These are phyloP conservation scores for Hystrix cristata DNA, from an alignment of 2,113 vertebrate genomes.

Conservation along the genomic window DNA sequence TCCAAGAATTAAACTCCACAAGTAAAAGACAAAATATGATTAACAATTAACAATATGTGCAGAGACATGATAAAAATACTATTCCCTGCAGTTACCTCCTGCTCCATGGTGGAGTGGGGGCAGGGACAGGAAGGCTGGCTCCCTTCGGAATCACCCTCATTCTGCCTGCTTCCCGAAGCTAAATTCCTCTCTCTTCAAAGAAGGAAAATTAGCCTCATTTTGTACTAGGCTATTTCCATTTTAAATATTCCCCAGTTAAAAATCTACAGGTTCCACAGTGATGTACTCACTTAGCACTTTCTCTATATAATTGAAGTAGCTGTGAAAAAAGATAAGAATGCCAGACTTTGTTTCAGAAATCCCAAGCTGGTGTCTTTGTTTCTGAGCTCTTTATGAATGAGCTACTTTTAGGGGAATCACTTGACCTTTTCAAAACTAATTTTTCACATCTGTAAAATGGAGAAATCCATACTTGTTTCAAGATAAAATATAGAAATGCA, in stretches of 20 bases:
- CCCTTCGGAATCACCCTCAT: neutral
- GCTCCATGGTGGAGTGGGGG: neutral
- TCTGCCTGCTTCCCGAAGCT: neutral
- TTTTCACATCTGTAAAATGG: neutral
- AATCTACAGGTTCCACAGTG: conserved; percentile 62
- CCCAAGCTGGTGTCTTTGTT: neutral
- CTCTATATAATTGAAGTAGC: conserved; percentile 31
- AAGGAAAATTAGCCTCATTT: conserved; percentile 71
- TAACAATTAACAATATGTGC: neutral
- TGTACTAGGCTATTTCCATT: conserved; percentile 62
- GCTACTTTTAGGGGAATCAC: neutral
- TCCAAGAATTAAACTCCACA: neutral
- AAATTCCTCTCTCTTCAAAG: conserved; percentile 34
- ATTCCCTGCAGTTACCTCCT: neutral
- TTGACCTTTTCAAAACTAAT: conserved; percentile 33
- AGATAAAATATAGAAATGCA: conserved; percentile 25
- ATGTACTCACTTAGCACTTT: conserved; percentile 45
- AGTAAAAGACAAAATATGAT: neutral
- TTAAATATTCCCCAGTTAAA: conserved; percentile 69
- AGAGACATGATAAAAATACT: neutral
- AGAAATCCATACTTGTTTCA: neutral
- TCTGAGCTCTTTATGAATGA: neutral
- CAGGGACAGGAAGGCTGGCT: neutral
- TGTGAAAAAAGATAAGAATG: neutral
- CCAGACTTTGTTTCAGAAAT: conserved; percentile 43